Conservation (phyloP, 2,113 vertebrate species). For the Myiopsitta monachus region DNA sequence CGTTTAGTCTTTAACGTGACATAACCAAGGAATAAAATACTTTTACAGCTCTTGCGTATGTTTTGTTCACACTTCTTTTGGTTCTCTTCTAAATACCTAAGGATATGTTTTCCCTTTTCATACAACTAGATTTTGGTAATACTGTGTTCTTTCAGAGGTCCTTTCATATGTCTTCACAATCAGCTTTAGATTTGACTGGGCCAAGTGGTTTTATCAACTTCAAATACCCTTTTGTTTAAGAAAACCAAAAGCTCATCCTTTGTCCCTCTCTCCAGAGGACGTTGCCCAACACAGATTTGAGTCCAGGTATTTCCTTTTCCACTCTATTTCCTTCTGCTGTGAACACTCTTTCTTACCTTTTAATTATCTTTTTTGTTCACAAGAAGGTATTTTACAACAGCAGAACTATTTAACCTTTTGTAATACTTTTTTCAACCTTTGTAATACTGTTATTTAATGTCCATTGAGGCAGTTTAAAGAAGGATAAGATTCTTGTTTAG, state of each 20-base stretch:
- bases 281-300: not conserved
- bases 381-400: not conserved
- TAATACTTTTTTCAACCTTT: not conserved
- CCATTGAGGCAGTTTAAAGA: not conserved
- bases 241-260: not conserved
- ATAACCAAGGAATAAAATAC: not conserved
- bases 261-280: not conserved
- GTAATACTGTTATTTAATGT: not conserved
- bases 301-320: not conserved
- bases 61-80: not conserved
- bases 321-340: not conserved
- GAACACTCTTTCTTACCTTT: not conserved
- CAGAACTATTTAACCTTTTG: not conserved
- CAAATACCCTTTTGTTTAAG: not conserved
- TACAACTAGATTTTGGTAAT: accelerated
- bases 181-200: not conserved
- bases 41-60: not conserved
- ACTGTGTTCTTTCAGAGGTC: not conserved
- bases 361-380: not conserved
- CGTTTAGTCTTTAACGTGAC: not conserved
- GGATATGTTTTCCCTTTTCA: not conserved
- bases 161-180: not conserved
- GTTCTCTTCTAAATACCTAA: not conserved
- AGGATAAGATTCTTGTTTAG: not conserved
- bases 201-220: not conserved